Evolutionary conservation across 2,888 invertebrate genomes (phyloP), one percentile per base, ranked within the genome.

Genomic region (Reticulitermes lucifugus): DNA sequence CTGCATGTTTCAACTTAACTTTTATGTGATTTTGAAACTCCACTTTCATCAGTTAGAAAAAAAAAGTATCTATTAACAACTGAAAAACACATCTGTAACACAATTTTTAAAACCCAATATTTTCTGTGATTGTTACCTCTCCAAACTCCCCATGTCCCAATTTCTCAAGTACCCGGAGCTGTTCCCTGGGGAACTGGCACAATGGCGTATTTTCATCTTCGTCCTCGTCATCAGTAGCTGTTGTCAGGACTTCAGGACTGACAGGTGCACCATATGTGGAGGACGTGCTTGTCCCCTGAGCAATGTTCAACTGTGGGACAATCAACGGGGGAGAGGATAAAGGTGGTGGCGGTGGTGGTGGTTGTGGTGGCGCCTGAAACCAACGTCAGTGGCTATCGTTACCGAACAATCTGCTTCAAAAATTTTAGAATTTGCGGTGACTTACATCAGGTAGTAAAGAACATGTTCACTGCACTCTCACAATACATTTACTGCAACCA

Each of bases 81-180:
- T 35, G 35, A 35, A 35, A 25, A 35, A 35, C 35, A 35, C 35
- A 51, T 51, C 14, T 51, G 6, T 7, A 51, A 12, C 1, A 51
- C 51, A 51, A 51, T 14, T 4, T 35, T 35, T 51, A 14, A 51
- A 51, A 51, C 51, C 51, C 14, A 18, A 55, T 55, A 55, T 55
- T 55, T 55, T 18, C 18, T 18, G 18, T 70, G 35, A 35, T 3
- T 41, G 2, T 87, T 84, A 92, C 92, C 90, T 92, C 92, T 86
- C 92, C 92, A 88, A 92, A 92, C 88, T 92, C 91, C 70, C 92
- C 92, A 87, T 91, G 91, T 41, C 93, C 93, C 7, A 93, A 89
- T 86, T 92, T 91, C 88, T 92, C 92, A n/a, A 92, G 89, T 87
- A 92, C 91, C 79, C 90, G 89, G 35, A 93, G 89, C 85, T 90